Base-by-base conservation (phyloP, 2,113 vertebrate genomes). In the Paracanthobrama guichenoti region DNA sequence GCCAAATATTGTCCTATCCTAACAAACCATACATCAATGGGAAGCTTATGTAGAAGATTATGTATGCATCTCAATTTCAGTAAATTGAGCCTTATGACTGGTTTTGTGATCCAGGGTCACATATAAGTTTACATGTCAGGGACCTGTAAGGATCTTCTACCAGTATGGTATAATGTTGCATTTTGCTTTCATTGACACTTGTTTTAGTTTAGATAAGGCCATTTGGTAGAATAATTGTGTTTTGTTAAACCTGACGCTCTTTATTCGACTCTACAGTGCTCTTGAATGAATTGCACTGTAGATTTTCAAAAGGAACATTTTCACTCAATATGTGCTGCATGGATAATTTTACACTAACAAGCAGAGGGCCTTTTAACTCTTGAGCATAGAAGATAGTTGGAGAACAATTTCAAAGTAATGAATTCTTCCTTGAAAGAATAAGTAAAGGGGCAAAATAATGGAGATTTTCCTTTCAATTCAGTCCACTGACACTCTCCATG, bases 401-500 rank as follows among this genome's bases (percentile, higher is more conserved):
- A 79, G 39, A 79, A 79, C 76, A 44, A 62, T 79, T 79, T 26
- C 76, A 78, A 24, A 60, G 76, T 60, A 78, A 78, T 78, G 22
- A 60, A 78, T 78, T 78, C 12, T 60, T 78, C 35, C 74, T 57
- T 55, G 50, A 77, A 78, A 78, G 12, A 44, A 73, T 73, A n/a
- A 48, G 42, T 73, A 57, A 78, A 26, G 22, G 55, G 35, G n/a
- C 55, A 78, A 60, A 60, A 60, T 78, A 78, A 78, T 78, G 12
- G 53, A 78, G 35, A 78, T 60, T 78, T 60, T 60, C 12, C 20
- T 42, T 78, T 78, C 76, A 78, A 60, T 78, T 60, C 55, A 60
- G 50, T 42, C 20, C 35, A 60, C 55, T 60, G 55, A 60, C 55
- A 78, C 76, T 78, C 9, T 60, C 13, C 12, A 60, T 78, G 76